phyloP scores from a whole-genome alignment of 2,888 invertebrate species.

The Diplazon laetatorius region DNA sequence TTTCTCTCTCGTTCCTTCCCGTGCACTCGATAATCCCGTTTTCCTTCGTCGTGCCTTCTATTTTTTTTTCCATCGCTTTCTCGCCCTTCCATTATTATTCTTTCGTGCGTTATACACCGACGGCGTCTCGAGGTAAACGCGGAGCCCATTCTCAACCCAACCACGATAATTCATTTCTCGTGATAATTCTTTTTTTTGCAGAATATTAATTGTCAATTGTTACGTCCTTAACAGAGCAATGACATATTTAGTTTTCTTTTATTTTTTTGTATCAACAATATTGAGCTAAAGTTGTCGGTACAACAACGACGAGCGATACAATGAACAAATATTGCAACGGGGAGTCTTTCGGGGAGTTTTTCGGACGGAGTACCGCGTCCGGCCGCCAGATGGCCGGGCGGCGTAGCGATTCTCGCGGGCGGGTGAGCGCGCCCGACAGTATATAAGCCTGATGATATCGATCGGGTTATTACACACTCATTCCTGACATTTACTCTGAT shows the following conservation, averaged over 20 bases:
- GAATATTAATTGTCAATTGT: background rate
- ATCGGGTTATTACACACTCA: too few relatives aligned
- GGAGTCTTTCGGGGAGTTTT: background rate
- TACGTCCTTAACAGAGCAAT: background rate
- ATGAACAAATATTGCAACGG: too few relatives aligned
- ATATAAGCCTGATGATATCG: too few relatives aligned
- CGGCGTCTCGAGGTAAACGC: constrained; percentile 15
- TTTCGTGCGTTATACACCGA: constrained; percentile 11
- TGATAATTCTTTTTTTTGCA: too few relatives aligned
- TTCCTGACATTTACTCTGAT: too few relatives aligned
- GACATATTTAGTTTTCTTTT: background rate
- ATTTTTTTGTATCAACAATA: constrained; percentile 10
- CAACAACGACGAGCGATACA: too few relatives aligned
- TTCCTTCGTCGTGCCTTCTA: constrained; percentile 49
- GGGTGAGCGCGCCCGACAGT: too few relatives aligned
- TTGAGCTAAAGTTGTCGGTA: too few relatives aligned
- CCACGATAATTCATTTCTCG: constrained; percentile 34
- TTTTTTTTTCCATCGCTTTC: constrained; percentile 28
- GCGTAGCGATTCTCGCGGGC: background rate
- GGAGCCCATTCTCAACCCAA: background rate
- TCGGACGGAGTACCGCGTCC: constrained; percentile 13
- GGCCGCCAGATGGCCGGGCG: too few relatives aligned
- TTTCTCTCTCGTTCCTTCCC: constrained; percentile 18
- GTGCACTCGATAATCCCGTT: constrained; percentile 35
- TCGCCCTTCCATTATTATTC: constrained; percentile 26